These are phyloP conservation scores for Noctua comes DNA, from an alignment of 2,888 invertebrate species.

Conservation along the genomic window DNA sequence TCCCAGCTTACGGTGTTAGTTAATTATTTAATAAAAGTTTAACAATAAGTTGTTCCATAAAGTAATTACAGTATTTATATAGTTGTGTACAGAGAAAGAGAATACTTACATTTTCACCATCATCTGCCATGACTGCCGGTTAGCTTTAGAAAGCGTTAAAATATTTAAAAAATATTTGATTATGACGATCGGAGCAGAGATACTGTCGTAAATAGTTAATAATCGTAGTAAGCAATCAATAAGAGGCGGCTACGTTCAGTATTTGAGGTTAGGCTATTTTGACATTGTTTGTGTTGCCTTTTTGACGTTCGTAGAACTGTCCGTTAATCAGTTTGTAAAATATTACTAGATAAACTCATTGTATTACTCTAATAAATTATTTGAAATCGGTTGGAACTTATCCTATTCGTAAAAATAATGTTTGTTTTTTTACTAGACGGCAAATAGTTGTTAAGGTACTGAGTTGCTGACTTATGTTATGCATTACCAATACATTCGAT, in stretches of 20 bases:
- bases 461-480: too few relatives aligned
- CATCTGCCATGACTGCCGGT: conserved; percentile 79
- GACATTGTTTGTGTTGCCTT: conserved; percentile 21
- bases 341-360: not conserved
- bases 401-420: not conserved
- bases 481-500: too few relatives aligned
- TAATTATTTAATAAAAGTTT: not conserved
- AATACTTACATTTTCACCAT: conserved; percentile 85
- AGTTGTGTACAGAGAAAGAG: not conserved
- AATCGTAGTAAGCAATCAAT: conserved; percentile 39
- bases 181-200: not conserved
- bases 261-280: conserved; percentile 46
- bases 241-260: conserved; percentile 25
- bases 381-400: not conserved
- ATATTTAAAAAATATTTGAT: not conserved
- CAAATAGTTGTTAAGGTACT: not conserved
- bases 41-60: not conserved
- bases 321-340: too few relatives aligned
- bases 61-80: not conserved
- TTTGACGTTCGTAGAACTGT: not conserved
- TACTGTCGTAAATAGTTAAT: not conserved
- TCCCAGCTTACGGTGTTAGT: not conserved
- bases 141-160: not conserved
- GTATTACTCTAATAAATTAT: not conserved
- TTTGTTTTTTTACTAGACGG: not conserved